Percentiles rank a stretch among this genome's conserved stretches.
Evolutionary conservation across 2,888 invertebrate species (phyloP).

Genomic region (Tipula vernalis): DNA sequence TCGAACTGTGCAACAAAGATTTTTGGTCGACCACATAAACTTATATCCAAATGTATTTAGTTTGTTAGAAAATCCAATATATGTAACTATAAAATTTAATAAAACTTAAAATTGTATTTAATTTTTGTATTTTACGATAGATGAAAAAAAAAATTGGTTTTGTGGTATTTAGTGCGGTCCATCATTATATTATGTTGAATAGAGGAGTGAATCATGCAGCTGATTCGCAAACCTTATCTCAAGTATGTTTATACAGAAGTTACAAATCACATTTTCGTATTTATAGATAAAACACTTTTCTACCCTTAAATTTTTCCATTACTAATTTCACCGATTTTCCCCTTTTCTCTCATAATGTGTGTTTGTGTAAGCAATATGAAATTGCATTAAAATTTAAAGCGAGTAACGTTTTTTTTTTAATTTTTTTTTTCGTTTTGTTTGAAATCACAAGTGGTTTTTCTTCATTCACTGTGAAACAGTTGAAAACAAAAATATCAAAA

Average conservation of each 20-base stretch:
- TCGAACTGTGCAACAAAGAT: neutral
- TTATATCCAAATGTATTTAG: no score
- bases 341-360: neutral
- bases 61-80: neutral
- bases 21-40: slow-evolving; percentile 8
- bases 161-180: neutral
- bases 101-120: neutral
- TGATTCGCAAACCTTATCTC: neutral
- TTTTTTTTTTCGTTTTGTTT: neutral
- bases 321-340: neutral
- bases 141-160: neutral
- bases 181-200: neutral
- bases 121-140: neutral
- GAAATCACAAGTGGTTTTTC: neutral
- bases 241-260: neutral
- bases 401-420: neutral
- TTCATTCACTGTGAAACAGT: neutral
- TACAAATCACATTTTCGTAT: neutral
- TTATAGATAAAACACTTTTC: neutral
- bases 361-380: neutral
- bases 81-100: neutral
- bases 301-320: neutral
- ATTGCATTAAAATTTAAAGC: neutral
- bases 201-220: neutral
- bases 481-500: neutral